phyloP scores from a whole-genome alignment of 2,797 vertebrate species.

The Peromyscus attwateri region DNA sequence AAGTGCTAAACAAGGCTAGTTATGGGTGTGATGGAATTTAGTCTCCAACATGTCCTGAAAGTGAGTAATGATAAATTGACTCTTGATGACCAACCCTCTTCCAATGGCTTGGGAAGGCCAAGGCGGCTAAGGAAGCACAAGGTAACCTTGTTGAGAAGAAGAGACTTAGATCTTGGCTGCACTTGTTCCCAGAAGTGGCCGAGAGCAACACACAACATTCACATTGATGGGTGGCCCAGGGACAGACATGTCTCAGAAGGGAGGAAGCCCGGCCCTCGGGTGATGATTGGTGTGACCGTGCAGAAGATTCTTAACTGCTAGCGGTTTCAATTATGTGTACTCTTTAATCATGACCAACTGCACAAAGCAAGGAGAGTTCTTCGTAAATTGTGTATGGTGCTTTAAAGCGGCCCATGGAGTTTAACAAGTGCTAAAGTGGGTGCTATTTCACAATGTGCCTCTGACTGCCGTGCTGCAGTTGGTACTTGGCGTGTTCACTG shows the following conservation, averaged over 20 bases:
- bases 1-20: not conserved
- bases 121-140: not conserved
- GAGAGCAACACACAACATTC: rapidly evolving
- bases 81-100: rapidly evolving
- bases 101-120: not conserved
- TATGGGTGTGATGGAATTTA: not conserved
- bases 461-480: rapidly evolving
- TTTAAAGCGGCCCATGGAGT: not conserved
- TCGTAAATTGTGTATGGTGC: not conserved
- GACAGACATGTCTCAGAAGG: not conserved
- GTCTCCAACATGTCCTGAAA: not conserved
- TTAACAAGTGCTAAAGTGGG: not conserved
- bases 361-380: not conserved
- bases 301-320: not conserved
- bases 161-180: not conserved
- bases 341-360: not conserved
- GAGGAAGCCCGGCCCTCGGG: not conserved
- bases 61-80: not conserved
- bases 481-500: not conserved
- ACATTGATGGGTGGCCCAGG: not conserved
- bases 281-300: not conserved
- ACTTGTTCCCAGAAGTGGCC: not conserved
- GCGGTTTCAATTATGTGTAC: not conserved
- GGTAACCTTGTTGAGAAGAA: not conserved
- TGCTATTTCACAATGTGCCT: rapidly evolving